Base-by-base conservation (phyloP, 2,888 invertebrate species). In the Stenurella melanura region DNA sequence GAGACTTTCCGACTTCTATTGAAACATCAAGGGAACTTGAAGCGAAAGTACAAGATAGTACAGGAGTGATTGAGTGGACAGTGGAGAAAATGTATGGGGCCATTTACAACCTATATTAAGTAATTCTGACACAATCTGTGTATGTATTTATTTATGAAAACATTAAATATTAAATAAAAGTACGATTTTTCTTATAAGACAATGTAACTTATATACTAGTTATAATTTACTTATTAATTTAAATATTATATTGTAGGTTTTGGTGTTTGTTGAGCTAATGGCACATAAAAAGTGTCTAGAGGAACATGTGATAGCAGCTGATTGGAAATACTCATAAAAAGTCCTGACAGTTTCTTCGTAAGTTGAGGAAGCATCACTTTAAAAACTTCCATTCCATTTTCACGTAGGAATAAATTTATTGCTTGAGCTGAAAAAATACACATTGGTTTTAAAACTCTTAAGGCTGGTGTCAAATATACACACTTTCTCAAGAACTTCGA, bases 331-430 rank as follows among this genome's bases (percentile, higher is more conserved):
- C 91, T 91, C 79, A 92, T 91, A 86, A 94, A 94, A 61, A 94
- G 91, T 17, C 87, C 87, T 0, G 93, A 92, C 73, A 94, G 87
- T 87, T 94, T 94, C 84, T 90, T 92, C 82, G 92, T 92, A 77
- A 94, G 87, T 84, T 94, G 94, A 0, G 93, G 92, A 84, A 92
- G 92, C 94, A 94, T 94, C 6, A 92, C 92, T 85, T 93, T 93
- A 75, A 94, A 88, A 0, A 94, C 94, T 87, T 94, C 92, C 76
- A 92, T 92, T 0, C 93, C 94, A 85, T 94, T 94, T 85, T 94
- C 94, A 68, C 92, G 90, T 42, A 94, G 90, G 85, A 94, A 94
- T 66, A 94, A 89, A 86, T 94, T 94, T 9, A 93, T 94, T 15
- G 94, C 94, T 88, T 94, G 93, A 80, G 93, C 94, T 94, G 85